These are phyloP conservation scores for Chrysopilus asiliformis DNA, from an alignment of 2,888 invertebrate species.

Conservation along the genomic window DNA sequence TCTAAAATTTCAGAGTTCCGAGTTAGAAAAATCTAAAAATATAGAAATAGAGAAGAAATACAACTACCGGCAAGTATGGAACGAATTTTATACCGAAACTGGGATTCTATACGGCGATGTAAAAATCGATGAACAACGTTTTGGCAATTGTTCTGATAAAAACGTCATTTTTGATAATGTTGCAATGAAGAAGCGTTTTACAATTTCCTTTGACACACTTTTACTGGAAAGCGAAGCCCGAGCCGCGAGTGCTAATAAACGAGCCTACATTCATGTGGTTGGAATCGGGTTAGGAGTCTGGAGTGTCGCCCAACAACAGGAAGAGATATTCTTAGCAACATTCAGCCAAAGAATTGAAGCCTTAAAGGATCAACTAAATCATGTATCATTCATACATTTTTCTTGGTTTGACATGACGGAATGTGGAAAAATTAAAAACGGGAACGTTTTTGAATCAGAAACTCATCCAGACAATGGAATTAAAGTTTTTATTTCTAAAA, in stretches of 20 bases:
- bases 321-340: constrained; percentile 47
- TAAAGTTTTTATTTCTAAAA: constrained; percentile 38
- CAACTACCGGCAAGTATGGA: constrained; percentile 17
- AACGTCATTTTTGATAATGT: constrained; percentile 29
- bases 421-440: constrained; percentile 38
- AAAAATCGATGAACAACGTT: constrained; percentile 19
- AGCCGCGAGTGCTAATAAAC: constrained; percentile 37
- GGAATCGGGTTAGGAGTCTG: constrained; percentile 57
- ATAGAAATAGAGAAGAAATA: not conserved
- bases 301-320: constrained; percentile 47
- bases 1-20: too few relatives aligned
- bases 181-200: constrained; percentile 35
- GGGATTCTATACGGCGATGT: constrained; percentile 9
- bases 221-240: constrained; percentile 47
- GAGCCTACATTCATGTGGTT: constrained; percentile 50
- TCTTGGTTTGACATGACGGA: constrained; percentile 42
- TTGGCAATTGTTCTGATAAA: constrained; percentile 22
- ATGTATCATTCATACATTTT: constrained; percentile 51
- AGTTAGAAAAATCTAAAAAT: too few relatives aligned
- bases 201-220: constrained; percentile 46
- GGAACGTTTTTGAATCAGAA: constrained; percentile 24
- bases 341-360: constrained; percentile 47
- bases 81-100: constrained; percentile 19
- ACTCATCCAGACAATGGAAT: constrained; percentile 36
- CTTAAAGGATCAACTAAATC: constrained; percentile 36